These are phyloP conservation scores for Melieria omissa DNA, from an alignment of 2,888 invertebrate genomes.

Conservation along the genomic window DNA sequence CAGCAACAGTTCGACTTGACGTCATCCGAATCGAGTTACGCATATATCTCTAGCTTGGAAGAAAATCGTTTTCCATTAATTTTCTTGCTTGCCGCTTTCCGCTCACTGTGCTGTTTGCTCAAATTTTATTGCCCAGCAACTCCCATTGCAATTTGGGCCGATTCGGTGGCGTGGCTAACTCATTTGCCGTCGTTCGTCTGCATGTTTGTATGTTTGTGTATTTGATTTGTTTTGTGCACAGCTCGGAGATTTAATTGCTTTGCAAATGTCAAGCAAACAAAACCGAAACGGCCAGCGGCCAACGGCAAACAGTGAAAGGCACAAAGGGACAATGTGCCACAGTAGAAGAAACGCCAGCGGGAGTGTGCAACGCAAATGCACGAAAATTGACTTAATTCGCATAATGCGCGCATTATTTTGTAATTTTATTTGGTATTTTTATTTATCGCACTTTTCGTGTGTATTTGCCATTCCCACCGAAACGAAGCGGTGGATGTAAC, in stretches of 20 bases:
- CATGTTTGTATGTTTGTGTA: not conserved
- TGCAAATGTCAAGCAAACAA: slow-evolving; percentile 35
- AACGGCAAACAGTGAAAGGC: slow-evolving; percentile 15
- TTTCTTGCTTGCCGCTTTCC: not conserved
- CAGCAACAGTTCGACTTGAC: not conserved
- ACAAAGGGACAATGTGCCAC: no score
- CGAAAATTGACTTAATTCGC: slow-evolving; percentile 60
- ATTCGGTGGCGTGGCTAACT: slow-evolving; percentile 2
- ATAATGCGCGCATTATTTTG: slow-evolving; percentile 58
- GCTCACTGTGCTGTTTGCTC: no score
- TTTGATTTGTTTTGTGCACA: slow-evolving; percentile 16
- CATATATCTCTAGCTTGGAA: slow-evolving; percentile 42
- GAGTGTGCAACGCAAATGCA: slow-evolving; percentile 55
- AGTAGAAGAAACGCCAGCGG: no score
- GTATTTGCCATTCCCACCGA: slow-evolving; percentile 20
- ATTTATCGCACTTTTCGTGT: slow-evolving; percentile 17
- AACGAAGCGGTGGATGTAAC: not conserved
- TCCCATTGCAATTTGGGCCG: slow-evolving; percentile 25
- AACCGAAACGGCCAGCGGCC: slow-evolving; percentile 8
- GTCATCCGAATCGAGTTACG: slow-evolving; percentile 53
- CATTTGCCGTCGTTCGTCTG: not conserved
- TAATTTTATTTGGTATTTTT: slow-evolving; percentile 54
- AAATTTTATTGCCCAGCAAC: slow-evolving; percentile 24
- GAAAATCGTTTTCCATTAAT: slow-evolving; percentile 49
- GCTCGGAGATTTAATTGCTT: slow-evolving; percentile 41